Evolutionary conservation across 2,113 vertebrate genomes (phyloP), one percentile per base, ranked within the genome.

Genomic region (Hirundichthys speculiger): DNA sequence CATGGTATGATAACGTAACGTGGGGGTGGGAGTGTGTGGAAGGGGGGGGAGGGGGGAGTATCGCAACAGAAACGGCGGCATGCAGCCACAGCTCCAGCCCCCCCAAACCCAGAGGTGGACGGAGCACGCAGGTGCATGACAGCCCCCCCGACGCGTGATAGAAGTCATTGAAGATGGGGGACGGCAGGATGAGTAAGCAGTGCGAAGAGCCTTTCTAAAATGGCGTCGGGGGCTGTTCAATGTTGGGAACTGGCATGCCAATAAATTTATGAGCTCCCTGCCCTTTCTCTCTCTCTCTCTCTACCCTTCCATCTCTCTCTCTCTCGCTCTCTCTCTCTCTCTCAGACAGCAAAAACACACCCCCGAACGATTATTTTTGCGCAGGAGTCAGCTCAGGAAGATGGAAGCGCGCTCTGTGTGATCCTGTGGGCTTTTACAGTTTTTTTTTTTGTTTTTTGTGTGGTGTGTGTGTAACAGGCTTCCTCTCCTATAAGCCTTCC

Each of bases 121-220:
- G n/a, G 54, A 64, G 83, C 59, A 42, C 86, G 90, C 91, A 89
- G 90, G 87, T 91, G 89, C 84, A 79, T 86, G 88, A 82, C 86
- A 86, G 83, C 74, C 82, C n/a, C n/a, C n/a, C n/a, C 73, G 16
- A 58, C 72, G 89, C 89, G 86, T 89, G 89, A 86, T 84, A 77
- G 85, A 80, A 89, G 87, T 87, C 87, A 86, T 73, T 87, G 92
- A 91, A 89, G 90, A 90, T 89, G 90, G 88, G 86, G 87, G 86
- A 80, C 71, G 90, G 89, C 83, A 88, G 87, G 88, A 92, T 90
- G 88, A 93, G 89, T 93, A 91, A 88, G 91, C 93, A 86, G 89
- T 90, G 91, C 88, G 92, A 92, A 91, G 91, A 91, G 90, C 89
- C 88, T 89, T 77, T 93, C 91, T 94, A 94, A 96, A 94, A 96